Conservation (phyloP, 2,113 vertebrate genomes). For the Chelonoidis abingdonii region DNA sequence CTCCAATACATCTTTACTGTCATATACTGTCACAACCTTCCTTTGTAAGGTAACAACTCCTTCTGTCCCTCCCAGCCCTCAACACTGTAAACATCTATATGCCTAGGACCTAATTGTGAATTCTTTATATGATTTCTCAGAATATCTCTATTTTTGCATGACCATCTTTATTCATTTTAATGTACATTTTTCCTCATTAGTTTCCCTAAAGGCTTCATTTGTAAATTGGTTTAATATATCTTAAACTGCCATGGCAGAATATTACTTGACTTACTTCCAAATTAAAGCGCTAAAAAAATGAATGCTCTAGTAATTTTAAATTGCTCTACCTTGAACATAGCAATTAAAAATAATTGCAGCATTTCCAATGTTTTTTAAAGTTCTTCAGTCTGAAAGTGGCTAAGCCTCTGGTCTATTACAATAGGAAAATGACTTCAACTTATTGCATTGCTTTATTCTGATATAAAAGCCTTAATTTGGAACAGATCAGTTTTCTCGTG, state of each 20-base stretch:
- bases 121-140: not conserved
- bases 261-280: conserved; percentile 64
- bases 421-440: conserved; percentile 17
- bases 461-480: conserved; percentile 31
- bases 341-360: conserved; percentile 75
- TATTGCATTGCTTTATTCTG: conserved; percentile 28
- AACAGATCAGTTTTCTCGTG: not conserved
- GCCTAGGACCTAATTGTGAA: not conserved
- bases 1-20: not conserved
- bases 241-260: conserved; percentile 58
- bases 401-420: conserved; percentile 28
- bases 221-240: conserved; percentile 57
- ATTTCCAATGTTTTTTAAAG: conserved; percentile 58
- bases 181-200: conserved; percentile 7
- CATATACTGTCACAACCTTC: not conserved
- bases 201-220: conserved; percentile 62
- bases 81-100: not conserved
- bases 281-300: conserved; percentile 59
- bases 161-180: conserved; percentile 44
- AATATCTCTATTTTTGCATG: not conserved
- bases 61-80: not conserved
- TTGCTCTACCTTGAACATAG: conserved; percentile 62
- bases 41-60: not conserved
- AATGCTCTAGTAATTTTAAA: conserved; percentile 66
- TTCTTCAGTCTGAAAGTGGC: conserved; percentile 29